Evolutionary conservation across 2,888 invertebrate species (phyloP).

Genomic region (Monochamus alternatus): DNA sequence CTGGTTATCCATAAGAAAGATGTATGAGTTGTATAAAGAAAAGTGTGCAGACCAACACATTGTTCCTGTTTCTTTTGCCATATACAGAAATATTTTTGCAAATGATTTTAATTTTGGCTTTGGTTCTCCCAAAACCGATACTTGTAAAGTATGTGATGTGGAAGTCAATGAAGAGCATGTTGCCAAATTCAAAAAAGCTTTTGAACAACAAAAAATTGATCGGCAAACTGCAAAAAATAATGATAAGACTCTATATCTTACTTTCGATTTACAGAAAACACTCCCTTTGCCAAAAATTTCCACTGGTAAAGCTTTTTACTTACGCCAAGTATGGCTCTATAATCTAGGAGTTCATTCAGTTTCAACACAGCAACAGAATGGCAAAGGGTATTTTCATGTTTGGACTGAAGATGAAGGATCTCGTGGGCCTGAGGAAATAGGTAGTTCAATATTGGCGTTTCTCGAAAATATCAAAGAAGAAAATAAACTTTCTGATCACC

Average conservation of each 20-base stretch:
- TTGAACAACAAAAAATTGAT: constrained; percentile 38
- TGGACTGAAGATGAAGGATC: constrained; percentile 58
- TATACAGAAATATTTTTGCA: background rate
- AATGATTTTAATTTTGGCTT: background rate
- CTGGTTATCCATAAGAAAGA: background rate
- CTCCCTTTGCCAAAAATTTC: constrained; percentile 52
- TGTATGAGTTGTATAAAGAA: background rate
- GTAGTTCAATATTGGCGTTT: constrained; percentile 51
- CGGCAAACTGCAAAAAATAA: constrained; percentile 10
- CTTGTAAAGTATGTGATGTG: constrained; percentile 33
- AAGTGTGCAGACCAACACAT: background rate
- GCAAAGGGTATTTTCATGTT: constrained; percentile 37
- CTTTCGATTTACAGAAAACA: constrained; percentile 54
- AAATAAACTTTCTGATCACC: constrained; percentile 31
- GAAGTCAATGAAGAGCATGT: constrained; percentile 23
- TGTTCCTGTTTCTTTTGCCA: background rate
- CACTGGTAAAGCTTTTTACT: constrained; percentile 52
- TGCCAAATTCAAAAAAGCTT: constrained; percentile 37
- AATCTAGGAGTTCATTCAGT: constrained; percentile 49
- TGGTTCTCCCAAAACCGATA: constrained; percentile 33
- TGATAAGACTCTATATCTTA: constrained; percentile 41
- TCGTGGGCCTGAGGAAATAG: constrained; percentile 22
- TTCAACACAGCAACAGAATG: constrained; percentile 15
- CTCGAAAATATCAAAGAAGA: constrained; percentile 42
- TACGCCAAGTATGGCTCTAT: constrained; percentile 54